Evolutionary conservation across 2,113 vertebrate species (phyloP), one percentile per base, ranked within the genome.

Genomic region (Pelobates fuscus): DNA sequence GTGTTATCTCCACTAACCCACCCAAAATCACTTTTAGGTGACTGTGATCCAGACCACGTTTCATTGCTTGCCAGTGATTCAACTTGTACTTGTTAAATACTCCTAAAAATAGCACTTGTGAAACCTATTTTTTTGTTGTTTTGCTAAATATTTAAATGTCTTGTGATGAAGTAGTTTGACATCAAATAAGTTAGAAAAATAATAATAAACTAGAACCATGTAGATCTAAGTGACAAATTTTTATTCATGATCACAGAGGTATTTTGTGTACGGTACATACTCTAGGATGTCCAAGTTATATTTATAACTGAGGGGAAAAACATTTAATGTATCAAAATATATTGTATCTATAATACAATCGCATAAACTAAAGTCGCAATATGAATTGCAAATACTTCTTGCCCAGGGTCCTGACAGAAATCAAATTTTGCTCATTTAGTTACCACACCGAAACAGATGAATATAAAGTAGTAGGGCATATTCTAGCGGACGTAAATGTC

Each of bases 71-170:
- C 67, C 72, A 75, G 55, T 58, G 61, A 57, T 44, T 74, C 61
- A 74, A 52, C n/a, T 66, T 75, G 72, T 67, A 60, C 54, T 27
- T 75, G 72, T 58, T 67, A 75, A 27, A 52, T 59, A 29, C 41
- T 46, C 26, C 25, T 67, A 75, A 66, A 59, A 59, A 75, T 67
- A 75, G 72, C 63, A 59, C 14, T 58, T 60, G 63, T 67, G 63
- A 75, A 46, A 57, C 37, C 24, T 63, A 59, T n/a, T 43, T 74
- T 41, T 66, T 37, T 70, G 57, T 3, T 14, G 57, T 3, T 14
- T 14, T 49, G 15, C 17, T 49, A 17, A 49, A 49, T 12, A 49
- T 14, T 17, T 15, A 5, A 18, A n/a, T n/a, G n/a, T 12, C 44
- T 49, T 49, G 17, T 49, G 17, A 49, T 49, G 1, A 49, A 41